Evolutionary conservation across 2,113 vertebrate genomes (phyloP).

Genomic region (Steatornis caripensis): DNA sequence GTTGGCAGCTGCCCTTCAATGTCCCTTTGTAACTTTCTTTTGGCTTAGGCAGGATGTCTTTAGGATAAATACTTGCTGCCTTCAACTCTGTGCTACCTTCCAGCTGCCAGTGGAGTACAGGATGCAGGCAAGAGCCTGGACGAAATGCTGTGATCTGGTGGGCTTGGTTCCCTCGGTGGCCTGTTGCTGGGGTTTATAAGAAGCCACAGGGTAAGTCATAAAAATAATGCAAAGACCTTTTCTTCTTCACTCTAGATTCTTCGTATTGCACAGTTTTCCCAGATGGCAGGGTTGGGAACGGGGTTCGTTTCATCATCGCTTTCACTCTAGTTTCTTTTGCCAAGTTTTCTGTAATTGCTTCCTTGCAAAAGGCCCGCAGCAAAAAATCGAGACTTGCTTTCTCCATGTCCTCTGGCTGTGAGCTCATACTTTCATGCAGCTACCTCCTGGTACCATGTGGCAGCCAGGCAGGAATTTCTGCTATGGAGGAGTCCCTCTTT

Average conservation of each 20-base stretch:
- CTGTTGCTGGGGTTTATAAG: background rate
- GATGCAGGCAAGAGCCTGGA: background rate
- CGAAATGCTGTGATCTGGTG: background rate
- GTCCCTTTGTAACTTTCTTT: background rate
- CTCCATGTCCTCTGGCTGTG: background rate
- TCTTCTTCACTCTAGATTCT: background rate
- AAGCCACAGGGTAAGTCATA: background rate
- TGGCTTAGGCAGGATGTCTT: background rate
- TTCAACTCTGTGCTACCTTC: background rate
- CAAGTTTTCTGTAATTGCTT: constrained; percentile 13
- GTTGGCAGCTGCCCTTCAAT: background rate
- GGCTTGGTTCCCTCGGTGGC: background rate
- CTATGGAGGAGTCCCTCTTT: background rate
- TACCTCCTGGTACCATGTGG: background rate
- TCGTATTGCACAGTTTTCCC: background rate
- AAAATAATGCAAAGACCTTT: background rate
- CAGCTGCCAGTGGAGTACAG: background rate
- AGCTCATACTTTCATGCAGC: background rate
- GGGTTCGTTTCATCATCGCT: background rate
- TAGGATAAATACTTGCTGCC: background rate
- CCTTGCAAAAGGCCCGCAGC: background rate
- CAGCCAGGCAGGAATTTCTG: background rate
- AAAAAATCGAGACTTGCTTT: background rate
- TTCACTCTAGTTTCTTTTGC: background rate
- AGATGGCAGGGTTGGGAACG: background rate